Evolutionary conservation across 2,113 vertebrate species (phyloP).

Genomic region (Scortum barcoo): DNA sequence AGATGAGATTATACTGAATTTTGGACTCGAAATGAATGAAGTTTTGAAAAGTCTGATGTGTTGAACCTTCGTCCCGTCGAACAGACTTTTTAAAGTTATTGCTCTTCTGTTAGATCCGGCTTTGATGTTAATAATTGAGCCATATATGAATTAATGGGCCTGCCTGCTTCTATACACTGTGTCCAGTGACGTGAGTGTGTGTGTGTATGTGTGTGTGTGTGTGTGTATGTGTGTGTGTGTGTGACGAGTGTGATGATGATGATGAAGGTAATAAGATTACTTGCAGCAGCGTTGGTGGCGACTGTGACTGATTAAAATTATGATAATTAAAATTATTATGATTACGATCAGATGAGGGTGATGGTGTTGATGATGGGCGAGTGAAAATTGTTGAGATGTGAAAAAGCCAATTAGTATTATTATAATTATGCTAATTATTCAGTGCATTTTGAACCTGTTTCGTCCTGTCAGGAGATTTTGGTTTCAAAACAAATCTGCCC

Average conservation of each 20-base stretch:
- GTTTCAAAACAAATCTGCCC: conserved; percentile 34
- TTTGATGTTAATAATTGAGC: conserved; percentile 77
- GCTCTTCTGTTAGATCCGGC: conserved; percentile 49
- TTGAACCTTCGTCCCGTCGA: conserved; percentile 36
- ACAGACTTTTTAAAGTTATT: conserved; percentile 32
- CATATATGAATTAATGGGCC: conserved; percentile 73
- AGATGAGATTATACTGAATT: neutral
- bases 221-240: conserved; percentile 25
- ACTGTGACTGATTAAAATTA: conserved; percentile 34
- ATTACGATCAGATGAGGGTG: conserved; percentile 3
- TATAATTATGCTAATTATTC: conserved; percentile 52
- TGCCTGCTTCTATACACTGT: conserved; percentile 73
- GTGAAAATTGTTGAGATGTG: conserved; percentile 51
- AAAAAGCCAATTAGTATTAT: conserved; percentile 59
- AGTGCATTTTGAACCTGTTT: conserved; percentile 42
- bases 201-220: conserved; percentile 38
- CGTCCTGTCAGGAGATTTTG: conserved; percentile 51
- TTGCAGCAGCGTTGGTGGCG: conserved; percentile 6
- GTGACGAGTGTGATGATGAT: conserved; percentile 29
- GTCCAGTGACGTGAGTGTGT: conserved; percentile 65
- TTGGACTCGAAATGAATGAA: conserved; percentile 5
- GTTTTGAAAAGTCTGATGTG: conserved; percentile 6
- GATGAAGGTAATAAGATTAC: neutral
- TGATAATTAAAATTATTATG: conserved; percentile 39
- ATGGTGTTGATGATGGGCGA: conserved; percentile 12